Evolutionary conservation across 2,797 vertebrate genomes (phyloP).

Genomic region (Pseudochaenichthys georgianus): DNA sequence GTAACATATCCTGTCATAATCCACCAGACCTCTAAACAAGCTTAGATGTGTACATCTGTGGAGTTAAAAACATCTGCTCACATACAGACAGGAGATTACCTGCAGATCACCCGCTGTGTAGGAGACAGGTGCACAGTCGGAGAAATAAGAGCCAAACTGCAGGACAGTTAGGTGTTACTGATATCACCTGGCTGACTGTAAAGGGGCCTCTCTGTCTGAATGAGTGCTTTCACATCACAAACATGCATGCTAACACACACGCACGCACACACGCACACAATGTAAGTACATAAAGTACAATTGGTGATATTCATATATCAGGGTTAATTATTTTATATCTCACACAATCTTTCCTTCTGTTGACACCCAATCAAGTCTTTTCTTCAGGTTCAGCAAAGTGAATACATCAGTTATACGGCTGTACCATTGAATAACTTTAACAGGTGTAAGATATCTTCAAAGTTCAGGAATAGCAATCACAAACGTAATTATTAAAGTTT

Average conservation of each 20-base stretch:
- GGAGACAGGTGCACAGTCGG: constrained; percentile 29
- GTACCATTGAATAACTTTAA: background rate
- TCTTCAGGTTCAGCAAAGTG: no score
- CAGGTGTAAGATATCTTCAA: background rate
- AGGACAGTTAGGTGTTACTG: constrained; percentile 72
- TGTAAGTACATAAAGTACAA: constrained; percentile 9
- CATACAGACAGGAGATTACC: background rate
- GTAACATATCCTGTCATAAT: background rate
- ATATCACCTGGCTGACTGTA: constrained; percentile 70
- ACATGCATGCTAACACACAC: constrained; percentile 26
- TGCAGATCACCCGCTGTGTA: constrained; percentile 23
- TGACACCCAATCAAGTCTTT: constrained; percentile 1
- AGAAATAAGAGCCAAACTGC: constrained; percentile 45
- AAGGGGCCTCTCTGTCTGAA: constrained; percentile 69
- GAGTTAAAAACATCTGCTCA: constrained; percentile 1
- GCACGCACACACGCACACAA: background rate
- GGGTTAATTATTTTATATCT: constrained; percentile 22
- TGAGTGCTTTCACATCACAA: constrained; percentile 61
- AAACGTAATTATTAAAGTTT: background rate
- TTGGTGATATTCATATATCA: constrained; percentile 7
- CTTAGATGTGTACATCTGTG: background rate
- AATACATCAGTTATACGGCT: background rate
- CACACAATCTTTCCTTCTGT: constrained; percentile 4
- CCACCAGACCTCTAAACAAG: background rate
- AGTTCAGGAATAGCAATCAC: background rate